A percentile compares a stretch with the other conserved stretches of the same genome.
Evolutionary conservation across 2,113 vertebrate genomes (phyloP).

Genomic region (Capreolus pygargus): DNA sequence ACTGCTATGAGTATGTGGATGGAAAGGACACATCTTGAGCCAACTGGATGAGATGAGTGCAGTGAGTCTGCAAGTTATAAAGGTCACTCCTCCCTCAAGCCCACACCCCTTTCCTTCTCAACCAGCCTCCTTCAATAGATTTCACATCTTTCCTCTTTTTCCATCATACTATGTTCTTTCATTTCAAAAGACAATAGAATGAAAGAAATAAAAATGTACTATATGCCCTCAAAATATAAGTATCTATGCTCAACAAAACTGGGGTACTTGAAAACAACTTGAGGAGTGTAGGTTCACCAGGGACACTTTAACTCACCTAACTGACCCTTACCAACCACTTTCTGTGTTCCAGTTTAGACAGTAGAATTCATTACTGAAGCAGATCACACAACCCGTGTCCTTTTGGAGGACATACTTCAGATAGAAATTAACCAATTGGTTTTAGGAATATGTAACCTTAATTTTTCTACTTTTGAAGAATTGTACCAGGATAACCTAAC

Average conservation of each 20-base stretch:
- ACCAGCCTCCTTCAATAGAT: not conserved
- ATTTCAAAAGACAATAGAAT: not conserved
- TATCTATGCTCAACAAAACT: not conserved
- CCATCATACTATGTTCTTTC: not conserved
- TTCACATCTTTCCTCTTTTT: not conserved
- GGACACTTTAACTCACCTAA: not conserved
- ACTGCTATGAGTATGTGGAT: conserved; percentile 84
- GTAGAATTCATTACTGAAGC: not conserved
- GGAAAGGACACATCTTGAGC: conserved; percentile 81
- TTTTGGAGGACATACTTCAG: not conserved
- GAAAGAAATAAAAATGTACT: not conserved
- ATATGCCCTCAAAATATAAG: not conserved
- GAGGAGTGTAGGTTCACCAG: not conserved
- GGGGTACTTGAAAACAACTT: not conserved
- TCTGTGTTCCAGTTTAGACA: not conserved
- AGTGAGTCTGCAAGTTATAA: rapidly evolving
- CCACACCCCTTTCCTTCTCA: not conserved
- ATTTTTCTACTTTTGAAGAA: not conserved
- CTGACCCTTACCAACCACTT: not conserved
- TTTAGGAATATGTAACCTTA: not conserved
- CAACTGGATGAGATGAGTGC: conserved; percentile 89
- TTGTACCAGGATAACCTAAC: not conserved
- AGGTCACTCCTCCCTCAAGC: not conserved
- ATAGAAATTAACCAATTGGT: not conserved
- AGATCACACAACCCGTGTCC: not conserved